Conservation (phyloP, 30 jellyfish, hydroid and myxozoan species). For the Pelagia noctiluca region DNA sequence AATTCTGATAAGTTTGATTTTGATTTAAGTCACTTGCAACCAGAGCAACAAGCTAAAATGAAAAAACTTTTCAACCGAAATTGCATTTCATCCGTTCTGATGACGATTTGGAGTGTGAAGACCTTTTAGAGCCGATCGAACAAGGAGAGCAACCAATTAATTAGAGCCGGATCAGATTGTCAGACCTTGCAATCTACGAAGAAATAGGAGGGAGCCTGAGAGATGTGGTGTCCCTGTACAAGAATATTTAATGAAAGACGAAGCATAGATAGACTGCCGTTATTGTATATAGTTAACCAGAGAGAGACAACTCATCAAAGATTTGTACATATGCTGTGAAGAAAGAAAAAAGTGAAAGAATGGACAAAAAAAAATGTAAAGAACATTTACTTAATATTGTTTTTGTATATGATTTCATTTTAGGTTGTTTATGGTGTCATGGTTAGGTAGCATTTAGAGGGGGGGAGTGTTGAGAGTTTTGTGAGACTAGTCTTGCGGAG, state of each 20-base stretch:
- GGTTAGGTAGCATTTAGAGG: too few species aligned
- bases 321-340: neutral
- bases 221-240: neutral
- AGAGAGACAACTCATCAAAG: neutral
- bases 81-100: neutral
- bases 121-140: constrained; percentile 2
- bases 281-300: neutral
- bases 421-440: too few species aligned
- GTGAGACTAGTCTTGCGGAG: too few species aligned
- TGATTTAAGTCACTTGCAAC: neutral
- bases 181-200: constrained; percentile 16
- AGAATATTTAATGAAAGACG: too few species aligned
- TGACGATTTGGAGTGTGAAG: constrained; percentile 36
- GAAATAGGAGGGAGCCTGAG: constrained; percentile 7
- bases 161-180: constrained; percentile 12
- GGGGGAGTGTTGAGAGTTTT: too few species aligned
- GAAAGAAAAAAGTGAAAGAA: too few species aligned
- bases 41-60: neutral
- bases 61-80: constrained; percentile 9
- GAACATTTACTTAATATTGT: too few species aligned
- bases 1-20: constrained; percentile 4
- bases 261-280: too few species aligned
- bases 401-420: too few species aligned
- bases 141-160: constrained; percentile 5
- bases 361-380: neutral